phyloP scores from a whole-genome alignment of 1,140 invertebrate species.

The Drosophila nikananu region DNA sequence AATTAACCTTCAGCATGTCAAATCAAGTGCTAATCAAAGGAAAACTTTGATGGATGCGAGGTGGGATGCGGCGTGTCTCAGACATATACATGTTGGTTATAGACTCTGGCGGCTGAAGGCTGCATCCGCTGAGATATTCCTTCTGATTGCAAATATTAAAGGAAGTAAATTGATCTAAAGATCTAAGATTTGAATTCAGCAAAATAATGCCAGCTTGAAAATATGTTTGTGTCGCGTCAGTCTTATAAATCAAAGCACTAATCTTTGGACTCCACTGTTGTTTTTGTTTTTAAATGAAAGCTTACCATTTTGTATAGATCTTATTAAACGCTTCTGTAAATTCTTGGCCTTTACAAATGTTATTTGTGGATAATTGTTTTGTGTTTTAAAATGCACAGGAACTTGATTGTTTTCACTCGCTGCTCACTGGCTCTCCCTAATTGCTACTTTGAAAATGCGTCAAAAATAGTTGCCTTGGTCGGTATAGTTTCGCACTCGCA shows the following conservation, averaged over 20 bases:
- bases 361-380: not conserved
- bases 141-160: slow-evolving; percentile 2
- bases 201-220: not conserved
- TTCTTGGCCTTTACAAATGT: not conserved
- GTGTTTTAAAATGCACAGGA: slow-evolving; percentile 17
- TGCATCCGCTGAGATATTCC: slow-evolving; percentile 29
- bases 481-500: slow-evolving; percentile 16
- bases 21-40: slow-evolving; percentile 39
- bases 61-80: slow-evolving; percentile 14
- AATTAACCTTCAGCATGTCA: slow-evolving; percentile 48
- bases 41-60: slow-evolving; percentile 36
- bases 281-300: not conserved
- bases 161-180: not conserved
- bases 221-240: not conserved
- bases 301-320: slow-evolving; percentile 17
- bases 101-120: slow-evolving; percentile 5
- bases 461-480: slow-evolving; percentile 23
- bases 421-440: not conserved
- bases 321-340: not conserved
- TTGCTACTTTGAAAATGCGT: slow-evolving; percentile 37
- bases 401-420: slow-evolving; percentile 17
- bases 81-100: not conserved
- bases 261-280: not conserved
- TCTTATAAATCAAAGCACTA: not conserved
- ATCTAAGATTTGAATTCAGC: not conserved